Conservation (phyloP, 1,140 invertebrate species). For the Drosophila biarmipes region DNA sequence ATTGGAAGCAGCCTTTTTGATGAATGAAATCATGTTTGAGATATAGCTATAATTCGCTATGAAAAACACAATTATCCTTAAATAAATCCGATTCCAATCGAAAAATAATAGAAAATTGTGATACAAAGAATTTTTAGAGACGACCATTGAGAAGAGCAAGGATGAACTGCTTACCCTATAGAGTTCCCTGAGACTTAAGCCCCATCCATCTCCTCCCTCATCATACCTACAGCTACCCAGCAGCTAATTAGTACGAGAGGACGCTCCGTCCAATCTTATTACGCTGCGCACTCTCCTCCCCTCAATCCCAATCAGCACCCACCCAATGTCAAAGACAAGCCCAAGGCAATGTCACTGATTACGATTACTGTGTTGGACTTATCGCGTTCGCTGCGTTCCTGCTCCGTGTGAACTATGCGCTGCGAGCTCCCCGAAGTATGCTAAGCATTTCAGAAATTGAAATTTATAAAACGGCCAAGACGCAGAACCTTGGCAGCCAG, state of each 20-base stretch:
- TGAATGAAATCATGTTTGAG: no score
- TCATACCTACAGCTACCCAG: background rate
- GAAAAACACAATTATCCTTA: no score
- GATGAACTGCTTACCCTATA: background rate
- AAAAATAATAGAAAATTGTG: no score
- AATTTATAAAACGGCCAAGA: conserved; percentile 69
- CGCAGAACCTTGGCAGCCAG: conserved; percentile 17
- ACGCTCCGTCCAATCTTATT: conserved; percentile 28
- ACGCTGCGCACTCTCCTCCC: conserved; percentile 12
- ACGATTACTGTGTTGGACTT: conserved; percentile 47
- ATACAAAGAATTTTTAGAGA: no score
- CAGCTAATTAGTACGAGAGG: conserved; percentile 20
- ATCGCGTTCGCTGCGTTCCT: conserved; percentile 14
- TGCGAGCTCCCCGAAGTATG: conserved; percentile 60
- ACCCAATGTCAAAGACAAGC: conserved; percentile 5
- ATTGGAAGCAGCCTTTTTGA: no score
- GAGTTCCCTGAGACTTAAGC: no score
- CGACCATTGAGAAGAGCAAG: no score
- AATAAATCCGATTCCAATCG: no score
- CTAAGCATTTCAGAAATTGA: conserved; percentile 80
- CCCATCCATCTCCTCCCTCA: background rate
- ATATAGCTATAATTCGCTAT: no score
- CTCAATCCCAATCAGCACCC: background rate
- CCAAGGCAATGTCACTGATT: conserved; percentile 71
- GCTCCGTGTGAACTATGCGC: conserved; percentile 36